These are phyloP conservation scores for Amphiduros pacificus DNA, from an alignment of 2,888 invertebrate genomes.

Conservation along the genomic window DNA sequence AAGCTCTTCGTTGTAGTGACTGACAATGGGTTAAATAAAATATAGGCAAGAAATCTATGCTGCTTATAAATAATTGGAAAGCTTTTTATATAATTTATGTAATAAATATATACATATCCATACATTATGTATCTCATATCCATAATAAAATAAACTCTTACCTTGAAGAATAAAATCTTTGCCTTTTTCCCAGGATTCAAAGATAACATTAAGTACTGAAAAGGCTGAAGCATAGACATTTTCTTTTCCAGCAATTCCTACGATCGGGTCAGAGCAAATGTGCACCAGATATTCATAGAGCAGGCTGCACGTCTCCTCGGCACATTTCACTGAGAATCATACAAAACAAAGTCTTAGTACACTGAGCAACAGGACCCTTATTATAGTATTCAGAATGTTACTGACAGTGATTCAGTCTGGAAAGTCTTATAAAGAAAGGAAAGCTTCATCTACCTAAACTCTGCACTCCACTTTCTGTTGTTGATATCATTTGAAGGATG, in stretches of 20 bases:
- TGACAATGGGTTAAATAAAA: too few relatives aligned
- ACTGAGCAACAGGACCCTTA: too few relatives aligned
- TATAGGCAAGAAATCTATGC: too few relatives aligned
- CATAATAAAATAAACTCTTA: neutral
- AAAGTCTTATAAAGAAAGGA: neutral
- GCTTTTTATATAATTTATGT: too few relatives aligned
- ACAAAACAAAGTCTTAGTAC: too few relatives aligned
- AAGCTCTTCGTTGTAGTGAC: too few relatives aligned
- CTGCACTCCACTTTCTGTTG: constrained; percentile 43
- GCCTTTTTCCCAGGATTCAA: constrained; percentile 17
- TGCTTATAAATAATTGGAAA: too few relatives aligned
- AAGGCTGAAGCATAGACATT: constrained; percentile 42
- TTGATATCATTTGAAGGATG: constrained; percentile 50
- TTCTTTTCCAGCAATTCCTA: constrained; percentile 41
- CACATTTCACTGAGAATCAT: constrained; percentile 12
- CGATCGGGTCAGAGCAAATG: constrained; percentile 51
- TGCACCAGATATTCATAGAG: constrained; percentile 41
- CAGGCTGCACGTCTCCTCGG: constrained; percentile 32
- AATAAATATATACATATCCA: too few relatives aligned
- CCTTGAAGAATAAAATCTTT: constrained; percentile 15
- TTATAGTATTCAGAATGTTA: too few relatives aligned
- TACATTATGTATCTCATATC: too few relatives aligned
- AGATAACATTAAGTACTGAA: constrained; percentile 36
- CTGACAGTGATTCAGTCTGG: neutral
- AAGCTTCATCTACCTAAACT: constrained; percentile 37